Conservation (phyloP, 2,113 vertebrate genomes). For the Isurus oxyrinchus region DNA sequence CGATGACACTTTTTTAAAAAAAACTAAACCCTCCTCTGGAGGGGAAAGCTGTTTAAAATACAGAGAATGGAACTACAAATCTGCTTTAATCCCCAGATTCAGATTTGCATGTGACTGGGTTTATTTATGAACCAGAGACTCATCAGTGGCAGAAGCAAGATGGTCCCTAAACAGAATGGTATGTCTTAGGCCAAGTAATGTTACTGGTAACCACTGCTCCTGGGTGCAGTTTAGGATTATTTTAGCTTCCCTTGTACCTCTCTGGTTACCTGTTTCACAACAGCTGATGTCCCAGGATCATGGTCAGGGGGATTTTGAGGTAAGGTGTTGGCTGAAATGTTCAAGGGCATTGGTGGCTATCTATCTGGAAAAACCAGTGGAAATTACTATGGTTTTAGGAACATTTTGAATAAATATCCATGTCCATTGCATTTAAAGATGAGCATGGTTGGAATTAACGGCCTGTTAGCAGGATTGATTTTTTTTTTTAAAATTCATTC, state of each 20-base stretch:
- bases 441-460: background rate
- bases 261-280: background rate
- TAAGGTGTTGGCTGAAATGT: background rate
- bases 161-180: background rate
- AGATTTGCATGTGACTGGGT: background rate
- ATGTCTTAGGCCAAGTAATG: background rate
- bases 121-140: background rate
- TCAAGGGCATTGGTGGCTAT: background rate
- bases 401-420: background rate
- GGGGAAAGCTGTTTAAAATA: background rate
- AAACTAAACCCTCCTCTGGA: background rate
- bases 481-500: no score
- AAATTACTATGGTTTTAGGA: background rate
- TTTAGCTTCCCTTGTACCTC: background rate
- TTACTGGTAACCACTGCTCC: background rate
- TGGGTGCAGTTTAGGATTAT: background rate
- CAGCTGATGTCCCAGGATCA: no score
- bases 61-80: background rate
- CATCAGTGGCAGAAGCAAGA: background rate
- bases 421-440: background rate
- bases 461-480: background rate
- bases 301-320: background rate
- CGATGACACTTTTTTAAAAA: background rate
- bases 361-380: background rate
- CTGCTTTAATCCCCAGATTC: background rate